Percentiles rank a stretch among this genome's conserved stretches.
phyloP scores from a whole-genome alignment of 2,797 vertebrate species.

The Corythornis leucogaster region DNA sequence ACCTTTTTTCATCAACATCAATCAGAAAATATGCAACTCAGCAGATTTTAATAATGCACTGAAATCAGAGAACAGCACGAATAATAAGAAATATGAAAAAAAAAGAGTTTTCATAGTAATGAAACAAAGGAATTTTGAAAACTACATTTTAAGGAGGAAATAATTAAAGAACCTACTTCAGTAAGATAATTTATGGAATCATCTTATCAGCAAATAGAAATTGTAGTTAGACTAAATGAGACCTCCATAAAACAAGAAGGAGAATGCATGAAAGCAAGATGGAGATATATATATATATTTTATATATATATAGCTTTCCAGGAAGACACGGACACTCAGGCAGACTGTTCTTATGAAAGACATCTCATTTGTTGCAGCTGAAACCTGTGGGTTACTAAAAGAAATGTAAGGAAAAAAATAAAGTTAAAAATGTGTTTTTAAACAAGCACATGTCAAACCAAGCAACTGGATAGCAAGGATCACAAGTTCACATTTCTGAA shows the following conservation, averaged over 20 bases:
- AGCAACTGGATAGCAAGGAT: not conserved
- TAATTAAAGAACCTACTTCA: constrained; percentile 44
- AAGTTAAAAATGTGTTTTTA: not conserved
- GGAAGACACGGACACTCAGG: not conserved
- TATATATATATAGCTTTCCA: not conserved
- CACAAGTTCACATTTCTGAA: not conserved
- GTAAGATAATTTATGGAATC: not conserved
- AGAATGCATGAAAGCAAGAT: constrained; percentile 6
- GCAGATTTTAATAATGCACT: constrained; percentile 59
- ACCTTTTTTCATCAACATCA: too few relatives aligned
- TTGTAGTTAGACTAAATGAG: constrained; percentile 31
- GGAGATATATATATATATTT: not conserved
- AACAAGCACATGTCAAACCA: not conserved
- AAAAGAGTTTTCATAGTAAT: not conserved
- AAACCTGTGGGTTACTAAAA: not conserved
- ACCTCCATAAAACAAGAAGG: not conserved
- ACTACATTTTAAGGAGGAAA: constrained; percentile 34
- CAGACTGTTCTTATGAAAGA: not conserved
- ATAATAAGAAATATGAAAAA: not conserved
- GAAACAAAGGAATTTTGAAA: constrained; percentile 41
- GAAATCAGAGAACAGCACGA: constrained; percentile 48
- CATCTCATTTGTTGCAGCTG: not conserved
- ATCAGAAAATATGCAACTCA: constrained; percentile 18
- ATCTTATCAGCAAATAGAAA: constrained; percentile 38
- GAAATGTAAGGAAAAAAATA: not conserved